Conservation (phyloP, 2,888 invertebrate genomes). For the Rhingia campestris region DNA sequence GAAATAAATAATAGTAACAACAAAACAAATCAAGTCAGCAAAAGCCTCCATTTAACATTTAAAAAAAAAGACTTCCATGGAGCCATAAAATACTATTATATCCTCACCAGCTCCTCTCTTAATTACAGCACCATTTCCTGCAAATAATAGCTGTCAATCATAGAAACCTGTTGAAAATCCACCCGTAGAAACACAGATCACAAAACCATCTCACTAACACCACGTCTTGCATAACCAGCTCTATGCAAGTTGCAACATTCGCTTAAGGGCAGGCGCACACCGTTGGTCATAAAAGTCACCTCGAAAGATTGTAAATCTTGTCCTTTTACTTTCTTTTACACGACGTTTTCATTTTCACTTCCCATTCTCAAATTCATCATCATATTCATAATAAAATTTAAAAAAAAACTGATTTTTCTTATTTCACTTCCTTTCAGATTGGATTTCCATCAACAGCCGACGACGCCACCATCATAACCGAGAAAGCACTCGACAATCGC, state of each 20-base stretch:
- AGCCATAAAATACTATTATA: too few relatives aligned
- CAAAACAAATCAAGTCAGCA: too few relatives aligned
- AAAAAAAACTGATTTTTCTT: not conserved
- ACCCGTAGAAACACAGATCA: too few relatives aligned
- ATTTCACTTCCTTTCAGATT: constrained; percentile 69
- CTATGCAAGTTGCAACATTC: not conserved
- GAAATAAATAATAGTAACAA: too few relatives aligned
- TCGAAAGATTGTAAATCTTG: constrained; percentile 15
- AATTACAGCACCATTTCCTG: too few relatives aligned
- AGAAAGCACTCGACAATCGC: constrained; percentile 46
- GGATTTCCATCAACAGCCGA: constrained; percentile 55
- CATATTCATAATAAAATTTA: constrained; percentile 27
- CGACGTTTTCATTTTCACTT: constrained; percentile 51
- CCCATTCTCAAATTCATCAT: constrained; percentile 61
- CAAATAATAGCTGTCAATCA: too few relatives aligned
- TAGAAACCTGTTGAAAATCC: too few relatives aligned
- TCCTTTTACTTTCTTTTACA: constrained; percentile 63
- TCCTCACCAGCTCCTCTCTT: too few relatives aligned
- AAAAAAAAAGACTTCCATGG: too few relatives aligned
- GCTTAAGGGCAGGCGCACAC: not conserved
- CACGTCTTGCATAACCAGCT: not conserved
- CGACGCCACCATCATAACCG: not conserved
- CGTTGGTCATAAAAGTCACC: not conserved
- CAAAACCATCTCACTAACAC: not conserved
- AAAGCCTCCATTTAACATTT: too few relatives aligned